Conservation (phyloP, 2,888 invertebrate species). For the Tetragnatha montana region DNA sequence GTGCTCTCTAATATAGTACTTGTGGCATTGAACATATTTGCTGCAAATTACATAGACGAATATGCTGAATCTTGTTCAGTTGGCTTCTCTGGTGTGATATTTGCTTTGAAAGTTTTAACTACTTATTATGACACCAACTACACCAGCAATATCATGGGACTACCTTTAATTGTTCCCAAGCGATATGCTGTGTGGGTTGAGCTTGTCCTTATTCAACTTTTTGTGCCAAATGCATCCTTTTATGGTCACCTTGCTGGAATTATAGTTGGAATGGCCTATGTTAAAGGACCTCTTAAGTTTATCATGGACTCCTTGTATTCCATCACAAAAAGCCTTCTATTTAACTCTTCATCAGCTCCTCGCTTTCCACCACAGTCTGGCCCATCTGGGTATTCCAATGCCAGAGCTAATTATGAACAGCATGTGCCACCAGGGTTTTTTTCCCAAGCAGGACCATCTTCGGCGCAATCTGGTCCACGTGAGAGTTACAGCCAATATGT, state of each 20-base stretch:
- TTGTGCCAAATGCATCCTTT: constrained; percentile 82
- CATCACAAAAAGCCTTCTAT: background rate
- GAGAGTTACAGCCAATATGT: constrained; percentile 44
- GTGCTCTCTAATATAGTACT: constrained; percentile 78
- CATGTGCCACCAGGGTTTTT: background rate
- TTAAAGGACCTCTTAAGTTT: constrained; percentile 77
- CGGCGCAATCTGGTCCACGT: background rate
- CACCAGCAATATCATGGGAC: constrained; percentile 49
- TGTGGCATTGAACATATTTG: constrained; percentile 77
- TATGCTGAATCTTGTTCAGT: constrained; percentile 80
- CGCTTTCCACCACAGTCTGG: constrained; percentile 46
- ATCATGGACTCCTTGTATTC: constrained; percentile 74
- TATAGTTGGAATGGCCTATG: constrained; percentile 80
- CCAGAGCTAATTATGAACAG: background rate
- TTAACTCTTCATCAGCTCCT: background rate
- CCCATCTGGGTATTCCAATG: constrained; percentile 38
- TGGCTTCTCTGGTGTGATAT: constrained; percentile 82
- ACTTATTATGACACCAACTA: constrained; percentile 69
- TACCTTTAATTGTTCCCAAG: constrained; percentile 62
- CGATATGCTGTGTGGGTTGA: constrained; percentile 79
- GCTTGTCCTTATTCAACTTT: constrained; percentile 80
- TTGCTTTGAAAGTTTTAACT: constrained; percentile 81
- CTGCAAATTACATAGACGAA: constrained; percentile 77
- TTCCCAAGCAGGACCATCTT: background rate
- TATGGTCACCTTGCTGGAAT: constrained; percentile 82